These are phyloP conservation scores for Harpagifer antarcticus DNA, from an alignment of 2,797 vertebrate species.

Conservation along the genomic window DNA sequence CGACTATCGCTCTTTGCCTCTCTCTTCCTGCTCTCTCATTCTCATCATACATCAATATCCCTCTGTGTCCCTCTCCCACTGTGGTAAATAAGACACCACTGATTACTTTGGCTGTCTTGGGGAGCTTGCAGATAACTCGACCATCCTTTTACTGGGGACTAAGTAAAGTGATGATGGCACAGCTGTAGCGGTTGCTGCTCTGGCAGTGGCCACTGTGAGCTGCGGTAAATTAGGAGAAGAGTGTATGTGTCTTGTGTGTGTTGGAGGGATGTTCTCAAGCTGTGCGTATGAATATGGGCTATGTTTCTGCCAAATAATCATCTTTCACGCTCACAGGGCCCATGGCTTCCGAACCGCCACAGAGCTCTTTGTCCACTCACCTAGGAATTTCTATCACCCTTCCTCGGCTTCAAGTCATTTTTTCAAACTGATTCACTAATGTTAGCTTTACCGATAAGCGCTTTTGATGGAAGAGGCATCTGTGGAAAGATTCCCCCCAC, in stretches of 20 bases:
- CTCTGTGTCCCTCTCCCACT: slow-evolving; percentile 29
- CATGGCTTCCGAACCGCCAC: slow-evolving; percentile 44
- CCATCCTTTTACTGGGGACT: slow-evolving; percentile 46
- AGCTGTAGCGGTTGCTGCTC: slow-evolving; percentile 13
- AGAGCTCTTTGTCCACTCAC: slow-evolving; percentile 51
- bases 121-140: slow-evolving; percentile 37
- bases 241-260: slow-evolving; percentile 21
- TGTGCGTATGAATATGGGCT: slow-evolving; percentile 60
- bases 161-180: slow-evolving; percentile 64
- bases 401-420: slow-evolving; percentile 54
- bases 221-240: slow-evolving; percentile 36
- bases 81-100: slow-evolving; percentile 59
- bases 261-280: slow-evolving; percentile 52
- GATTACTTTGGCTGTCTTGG: slow-evolving; percentile 58
- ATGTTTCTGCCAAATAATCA: slow-evolving; percentile 75
- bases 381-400: slow-evolving; percentile 56
- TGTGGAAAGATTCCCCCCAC: slow-evolving; percentile 59
- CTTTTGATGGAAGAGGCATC: slow-evolving; percentile 74
- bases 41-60: slow-evolving; percentile 13
- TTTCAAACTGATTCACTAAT: slow-evolving; percentile 73
- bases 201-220: slow-evolving; percentile 38
- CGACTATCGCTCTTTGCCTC: slow-evolving; percentile 19
- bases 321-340: slow-evolving; percentile 54
- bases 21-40: slow-evolving; percentile 23
- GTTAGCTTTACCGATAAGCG: slow-evolving; percentile 80